These are phyloP conservation scores for Australoheros facetus DNA, from an alignment of 2,797 vertebrate species.

Conservation along the genomic window DNA sequence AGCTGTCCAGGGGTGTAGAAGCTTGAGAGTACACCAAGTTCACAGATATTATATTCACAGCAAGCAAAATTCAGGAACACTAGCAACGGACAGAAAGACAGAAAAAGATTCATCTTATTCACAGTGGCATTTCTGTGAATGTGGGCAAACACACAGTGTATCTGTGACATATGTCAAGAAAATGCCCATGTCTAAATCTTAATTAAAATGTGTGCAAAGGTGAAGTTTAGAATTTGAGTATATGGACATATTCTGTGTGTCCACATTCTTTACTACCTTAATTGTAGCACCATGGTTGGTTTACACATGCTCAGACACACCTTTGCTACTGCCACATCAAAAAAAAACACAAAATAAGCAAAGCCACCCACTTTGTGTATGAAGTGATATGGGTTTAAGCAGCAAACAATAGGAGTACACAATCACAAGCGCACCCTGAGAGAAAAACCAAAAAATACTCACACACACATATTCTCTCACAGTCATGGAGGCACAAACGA, in stretches of 20 bases:
- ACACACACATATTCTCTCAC: slow-evolving; percentile 20
- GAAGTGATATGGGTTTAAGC: slow-evolving; percentile 33
- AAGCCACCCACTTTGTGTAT: slow-evolving; percentile 28
- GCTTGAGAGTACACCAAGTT: slow-evolving; percentile 47
- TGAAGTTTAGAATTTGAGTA: not conserved
- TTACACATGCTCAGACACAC: not conserved
- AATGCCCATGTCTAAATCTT: not conserved
- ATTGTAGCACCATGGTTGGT: not conserved
- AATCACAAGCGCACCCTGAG: slow-evolving; percentile 32
- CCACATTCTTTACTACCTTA: not conserved
- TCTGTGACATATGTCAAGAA: slow-evolving; percentile 18
- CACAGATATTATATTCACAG: slow-evolving; percentile 55
- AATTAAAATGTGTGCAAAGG: slow-evolving; percentile 5
- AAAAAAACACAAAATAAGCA: slow-evolving; percentile 1
- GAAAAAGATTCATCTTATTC: slow-evolving; percentile 19
- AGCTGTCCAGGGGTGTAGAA: slow-evolving; percentile 45
- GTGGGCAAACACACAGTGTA: slow-evolving; percentile 17
- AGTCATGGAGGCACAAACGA: slow-evolving; percentile 59
- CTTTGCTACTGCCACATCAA: not conserved
- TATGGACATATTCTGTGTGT: not conserved
- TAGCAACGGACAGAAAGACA: slow-evolving; percentile 25
- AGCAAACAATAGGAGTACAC: slow-evolving; percentile 20
- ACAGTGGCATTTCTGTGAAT: slow-evolving; percentile 29
- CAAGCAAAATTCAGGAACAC: slow-evolving; percentile 53
- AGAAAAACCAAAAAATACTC: slow-evolving; percentile 41